phyloP scores from a whole-genome alignment of 2,888 invertebrate genomes.

The Ophraella communa region DNA sequence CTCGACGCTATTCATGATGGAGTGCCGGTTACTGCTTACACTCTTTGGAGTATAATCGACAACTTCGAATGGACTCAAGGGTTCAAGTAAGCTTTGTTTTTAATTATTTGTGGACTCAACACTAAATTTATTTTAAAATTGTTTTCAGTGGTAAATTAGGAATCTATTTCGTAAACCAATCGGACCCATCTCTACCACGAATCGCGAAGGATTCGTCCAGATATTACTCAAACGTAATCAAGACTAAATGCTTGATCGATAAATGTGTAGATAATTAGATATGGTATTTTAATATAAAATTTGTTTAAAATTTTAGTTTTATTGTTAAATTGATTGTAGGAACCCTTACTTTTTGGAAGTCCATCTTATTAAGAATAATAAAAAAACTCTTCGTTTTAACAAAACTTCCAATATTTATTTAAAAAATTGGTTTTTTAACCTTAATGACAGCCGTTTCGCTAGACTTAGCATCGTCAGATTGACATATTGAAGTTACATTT shows the following conservation, averaged over 20 bases:
- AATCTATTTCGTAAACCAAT: slow-evolving; percentile 69
- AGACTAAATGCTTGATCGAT: slow-evolving; percentile 32
- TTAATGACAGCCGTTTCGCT: too few species aligned
- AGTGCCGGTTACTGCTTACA: slow-evolving; percentile 63
- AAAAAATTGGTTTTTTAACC: too few species aligned
- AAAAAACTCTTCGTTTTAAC: too few species aligned
- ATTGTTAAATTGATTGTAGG: too few species aligned
- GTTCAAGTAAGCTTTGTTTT: slow-evolving; percentile 57
- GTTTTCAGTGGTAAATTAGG: slow-evolving; percentile 72
- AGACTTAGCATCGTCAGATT: too few species aligned
- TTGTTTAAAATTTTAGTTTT: too few species aligned
- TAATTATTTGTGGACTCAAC: background rate
- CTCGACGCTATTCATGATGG: slow-evolving; percentile 52
- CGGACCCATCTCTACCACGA: slow-evolving; percentile 65
- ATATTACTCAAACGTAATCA: slow-evolving; percentile 33
- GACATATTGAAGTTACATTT: too few species aligned
- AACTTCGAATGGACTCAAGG: slow-evolving; percentile 68
- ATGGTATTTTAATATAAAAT: background rate
- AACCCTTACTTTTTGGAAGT: too few species aligned
- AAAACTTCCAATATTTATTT: too few species aligned
- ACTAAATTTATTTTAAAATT: slow-evolving; percentile 8
- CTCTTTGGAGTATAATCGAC: slow-evolving; percentile 69
- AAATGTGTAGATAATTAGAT: slow-evolving; percentile 9
- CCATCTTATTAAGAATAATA: too few species aligned
- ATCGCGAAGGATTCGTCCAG: slow-evolving; percentile 44